phyloP scores from a whole-genome alignment of 2,113 vertebrate species.

The Nipponia nippon region DNA sequence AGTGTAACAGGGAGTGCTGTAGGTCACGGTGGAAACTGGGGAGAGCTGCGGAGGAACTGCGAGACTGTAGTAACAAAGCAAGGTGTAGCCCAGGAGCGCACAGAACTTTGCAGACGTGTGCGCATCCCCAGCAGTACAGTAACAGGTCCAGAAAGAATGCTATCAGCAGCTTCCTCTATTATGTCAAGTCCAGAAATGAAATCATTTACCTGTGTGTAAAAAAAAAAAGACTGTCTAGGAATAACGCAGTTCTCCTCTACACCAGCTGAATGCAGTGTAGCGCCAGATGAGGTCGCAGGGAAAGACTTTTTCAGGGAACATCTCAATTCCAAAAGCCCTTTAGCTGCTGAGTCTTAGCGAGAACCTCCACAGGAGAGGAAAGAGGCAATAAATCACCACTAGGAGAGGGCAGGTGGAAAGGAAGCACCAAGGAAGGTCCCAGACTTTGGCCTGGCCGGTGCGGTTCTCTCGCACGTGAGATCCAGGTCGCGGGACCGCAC shows the following conservation, averaged over 20 bases:
- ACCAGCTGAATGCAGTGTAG: background rate
- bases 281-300: background rate
- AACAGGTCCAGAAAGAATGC: background rate
- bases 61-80: accelerated
- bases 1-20: background rate
- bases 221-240: background rate
- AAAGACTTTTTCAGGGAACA: accelerated
- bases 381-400: background rate
- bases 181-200: accelerated
- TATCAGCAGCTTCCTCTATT: background rate
- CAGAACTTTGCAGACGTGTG: background rate
- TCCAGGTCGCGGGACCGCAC: accelerated
- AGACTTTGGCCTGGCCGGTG: background rate
- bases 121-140: too few relatives aligned
- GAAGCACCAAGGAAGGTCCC: background rate
- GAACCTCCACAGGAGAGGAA: background rate
- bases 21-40: accelerated
- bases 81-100: background rate
- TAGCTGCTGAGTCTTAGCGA: background rate
- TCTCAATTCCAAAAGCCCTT: background rate
- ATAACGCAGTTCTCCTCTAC: accelerated
- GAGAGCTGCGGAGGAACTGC: background rate
- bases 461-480: background rate
- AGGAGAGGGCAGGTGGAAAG: background rate
- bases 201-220: background rate